phyloP scores from a whole-genome alignment of 1,140 invertebrate species.

The Mizuhopecten yessoensis region DNA sequence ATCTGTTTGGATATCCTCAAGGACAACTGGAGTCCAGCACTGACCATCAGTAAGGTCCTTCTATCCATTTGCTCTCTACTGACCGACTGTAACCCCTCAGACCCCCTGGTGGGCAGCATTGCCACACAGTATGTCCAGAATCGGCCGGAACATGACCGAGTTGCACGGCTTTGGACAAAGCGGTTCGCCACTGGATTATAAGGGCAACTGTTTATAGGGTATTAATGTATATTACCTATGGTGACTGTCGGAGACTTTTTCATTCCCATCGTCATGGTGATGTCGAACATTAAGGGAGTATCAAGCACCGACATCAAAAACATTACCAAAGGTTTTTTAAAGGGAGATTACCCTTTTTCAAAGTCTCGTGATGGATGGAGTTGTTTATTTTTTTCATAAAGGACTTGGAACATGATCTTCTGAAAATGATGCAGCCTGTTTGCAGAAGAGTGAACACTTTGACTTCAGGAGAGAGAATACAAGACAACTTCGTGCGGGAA shows the following conservation, averaged over 20 bases:
- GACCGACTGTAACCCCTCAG: conserved; percentile 88
- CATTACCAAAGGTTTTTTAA: not conserved
- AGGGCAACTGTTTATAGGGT: not conserved
- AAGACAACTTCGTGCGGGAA: not conserved
- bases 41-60: conserved; percentile 85
- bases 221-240: not conserved
- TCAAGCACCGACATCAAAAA: not conserved
- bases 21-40: conserved; percentile 83
- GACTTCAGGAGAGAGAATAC: not conserved
- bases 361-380: not conserved
- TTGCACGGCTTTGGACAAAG: conserved; percentile 99
- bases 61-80: conserved; percentile 93
- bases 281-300: not conserved
- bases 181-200: conserved; percentile 93
- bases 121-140: conserved; percentile 99
- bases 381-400: not conserved
- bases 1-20: conserved; percentile 84
- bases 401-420: not conserved
- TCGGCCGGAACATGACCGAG: conserved; percentile 98
- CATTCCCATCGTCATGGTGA: not conserved
- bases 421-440: not conserved
- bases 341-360: not conserved
- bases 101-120: conserved; percentile 98
- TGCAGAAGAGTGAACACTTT: not conserved
- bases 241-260: not conserved